These are phyloP conservation scores for Drosophila santomea DNA, from an alignment of 1,140 invertebrate species.

Conservation along the genomic window DNA sequence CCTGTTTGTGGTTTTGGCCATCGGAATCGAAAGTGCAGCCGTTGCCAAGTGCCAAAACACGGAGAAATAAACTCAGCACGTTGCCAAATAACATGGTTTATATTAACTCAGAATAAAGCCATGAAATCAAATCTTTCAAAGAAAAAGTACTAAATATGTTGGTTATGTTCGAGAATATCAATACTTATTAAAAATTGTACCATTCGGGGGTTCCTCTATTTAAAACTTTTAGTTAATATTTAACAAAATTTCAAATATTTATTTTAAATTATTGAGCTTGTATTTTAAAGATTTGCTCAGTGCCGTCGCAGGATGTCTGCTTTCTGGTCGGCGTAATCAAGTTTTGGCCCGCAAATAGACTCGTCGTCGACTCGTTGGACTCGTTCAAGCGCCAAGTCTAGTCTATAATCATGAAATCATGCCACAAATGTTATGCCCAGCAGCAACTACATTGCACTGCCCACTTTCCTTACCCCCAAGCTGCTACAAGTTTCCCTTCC, in stretches of 20 bases:
- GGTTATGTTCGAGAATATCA: too few species aligned
- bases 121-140: background rate
- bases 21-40: conserved; percentile 65
- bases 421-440: conserved; percentile 49
- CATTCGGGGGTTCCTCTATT: too few species aligned
- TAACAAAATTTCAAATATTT: background rate
- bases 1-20: conserved; percentile 57
- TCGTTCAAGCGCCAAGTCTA: conserved; percentile 76
- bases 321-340: conserved; percentile 56
- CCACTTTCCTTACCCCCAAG: background rate
- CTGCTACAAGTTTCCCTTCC: background rate
- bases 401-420: conserved; percentile 81
- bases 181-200: too few species aligned
- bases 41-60: conserved; percentile 13
- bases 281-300: background rate
- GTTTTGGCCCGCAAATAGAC: conserved; percentile 79
- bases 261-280: too few species aligned
- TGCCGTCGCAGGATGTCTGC: conserved; percentile 18
- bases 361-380: conserved; percentile 44
- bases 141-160: too few species aligned
- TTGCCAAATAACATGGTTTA: too few species aligned
- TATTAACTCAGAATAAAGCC: background rate
- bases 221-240: background rate
- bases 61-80: background rate
- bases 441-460: conserved; percentile 10